Evolutionary conservation across 2,113 vertebrate species (phyloP).

Genomic region (Menura novaehollandiae): DNA sequence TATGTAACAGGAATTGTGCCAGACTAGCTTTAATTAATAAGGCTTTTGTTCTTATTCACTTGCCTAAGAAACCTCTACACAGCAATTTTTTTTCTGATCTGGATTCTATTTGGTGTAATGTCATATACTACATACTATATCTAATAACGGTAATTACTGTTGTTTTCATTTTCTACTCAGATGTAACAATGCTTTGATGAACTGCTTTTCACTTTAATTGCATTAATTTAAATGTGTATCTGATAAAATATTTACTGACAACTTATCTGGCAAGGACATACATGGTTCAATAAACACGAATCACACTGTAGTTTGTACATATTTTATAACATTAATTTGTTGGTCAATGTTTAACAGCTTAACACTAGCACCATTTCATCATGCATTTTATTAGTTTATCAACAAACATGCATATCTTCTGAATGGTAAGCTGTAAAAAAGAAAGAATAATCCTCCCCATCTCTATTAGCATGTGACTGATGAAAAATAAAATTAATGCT

Average conservation of each 20-base stretch:
- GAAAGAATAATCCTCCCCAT: neutral
- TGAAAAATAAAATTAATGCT: slow-evolving; percentile 10
- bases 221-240: slow-evolving; percentile 39
- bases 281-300: neutral
- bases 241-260: slow-evolving; percentile 47
- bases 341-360: slow-evolving; percentile 49
- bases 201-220: slow-evolving; percentile 51
- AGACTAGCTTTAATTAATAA: neutral
- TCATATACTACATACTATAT: neutral
- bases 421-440: slow-evolving; percentile 7
- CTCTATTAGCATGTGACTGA: neutral
- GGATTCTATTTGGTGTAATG: neutral
- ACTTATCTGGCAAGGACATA: slow-evolving; percentile 23
- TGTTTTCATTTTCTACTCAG: slow-evolving; percentile 21
- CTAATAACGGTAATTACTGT: slow-evolving; percentile 37
- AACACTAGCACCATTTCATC: neutral
- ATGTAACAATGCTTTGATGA: slow-evolving; percentile 51
- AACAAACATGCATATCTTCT: slow-evolving; percentile 19
- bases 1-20: neutral
- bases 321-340: slow-evolving; percentile 56
- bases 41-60: neutral
- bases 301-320: neutral
- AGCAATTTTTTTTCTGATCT: neutral
- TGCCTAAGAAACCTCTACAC: neutral
- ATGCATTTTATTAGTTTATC: slow-evolving; percentile 25